Base-by-base conservation (phyloP, 2,113 vertebrate species). In the Cichladusa arquata region DNA sequence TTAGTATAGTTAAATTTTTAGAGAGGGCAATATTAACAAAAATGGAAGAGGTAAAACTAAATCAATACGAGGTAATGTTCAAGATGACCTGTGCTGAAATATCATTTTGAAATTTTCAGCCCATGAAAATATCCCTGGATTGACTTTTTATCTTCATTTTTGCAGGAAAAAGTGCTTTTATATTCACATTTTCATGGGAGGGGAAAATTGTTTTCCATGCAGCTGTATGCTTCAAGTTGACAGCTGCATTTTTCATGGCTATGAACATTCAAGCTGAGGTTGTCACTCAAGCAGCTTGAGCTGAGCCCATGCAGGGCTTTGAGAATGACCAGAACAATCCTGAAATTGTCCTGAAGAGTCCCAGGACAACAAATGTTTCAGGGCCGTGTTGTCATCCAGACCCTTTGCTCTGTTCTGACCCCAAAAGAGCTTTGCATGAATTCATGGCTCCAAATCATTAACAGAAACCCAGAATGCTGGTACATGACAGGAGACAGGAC, bases 61-160 rank as follows among this genome's bases (percentile, higher is more conserved):
- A 79, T 85, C 13, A 69, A 42, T 61, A 33, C 33, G 61, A 69
- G 28, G 19, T 77, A 88, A 85, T 60, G 18, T 45, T 88, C 0
- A 6, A 70, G 57, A 40, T 65, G 58, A 86, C 22, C 54, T 45
- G 23, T 47, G n/a, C 19, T 90, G 50, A 82, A 93, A 93, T 48
- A 65, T 10, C 0, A 45, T 82, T 90, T 72, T 83, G 33, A 66
- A 92, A 71, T 60, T 84, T 86, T 84, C 34, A 78, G 56, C 48
- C 48, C 47, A 58, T 44, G 25, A 78, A 93, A 88, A 56, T 83
- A 40, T 26, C 28, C 26, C 4, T 82, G 51, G 45, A 81, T 40
- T 56, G 47, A 93, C 29, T 53, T 95, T 86, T 96, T 53, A 50
- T 82, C 58, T 80, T 82, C 22, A 51, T 85, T 86, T 94, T 86